Evolutionary conservation across 2,888 invertebrate species (phyloP), one percentile per base, ranked within the genome.

Genomic region (Lepidochrysops patricia): DNA sequence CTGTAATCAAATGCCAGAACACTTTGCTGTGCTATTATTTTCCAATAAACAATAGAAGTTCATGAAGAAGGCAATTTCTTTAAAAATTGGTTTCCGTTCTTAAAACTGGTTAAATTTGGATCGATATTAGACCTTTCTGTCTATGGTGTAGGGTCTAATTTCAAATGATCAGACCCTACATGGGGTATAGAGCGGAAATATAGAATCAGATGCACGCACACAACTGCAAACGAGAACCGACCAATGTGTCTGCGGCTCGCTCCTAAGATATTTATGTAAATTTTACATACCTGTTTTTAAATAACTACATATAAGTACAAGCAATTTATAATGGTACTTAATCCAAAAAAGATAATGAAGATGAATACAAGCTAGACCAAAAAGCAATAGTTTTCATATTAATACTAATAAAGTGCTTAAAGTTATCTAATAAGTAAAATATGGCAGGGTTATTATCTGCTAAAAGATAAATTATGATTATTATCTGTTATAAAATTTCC

Each of bases 181-280:
- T 77, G 81, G 84, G 83, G 82, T 78, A 82, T 77, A 72, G 72
- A 79, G 76, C 87, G 88, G 88, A 89, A 86, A 82, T 78, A 73
- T 74, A 77, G 81, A 81, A 86, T 86, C 85, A 84, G 77, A 79
- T 79, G 75, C 73, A 77, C 72, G 67, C 71, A 72, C 69, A 70
- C 67, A 68, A 68, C 78, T 76, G 81, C 82, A 76, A 78, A 72
- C 71, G 75, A 74, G 76, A 73, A 73, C 57, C 64, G 65, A 62
- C 87, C 80, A 82, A 64, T 64, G 58, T 79, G 76, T 71, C 62
- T 68, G n/a, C 72, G 87, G 74, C 32, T 82, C 69, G 60, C 68
- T 64, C 63, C 69, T 68, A 72, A 64, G 68, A 66, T 74, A 69
- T 67, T 64, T 68, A 72, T 67, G 66, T 60, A 68, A 68, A 72